Evolutionary conservation across 2,797 vertebrate genomes (phyloP), one percentile per base, ranked within the genome.

Genomic region (Diceros bicornis): DNA sequence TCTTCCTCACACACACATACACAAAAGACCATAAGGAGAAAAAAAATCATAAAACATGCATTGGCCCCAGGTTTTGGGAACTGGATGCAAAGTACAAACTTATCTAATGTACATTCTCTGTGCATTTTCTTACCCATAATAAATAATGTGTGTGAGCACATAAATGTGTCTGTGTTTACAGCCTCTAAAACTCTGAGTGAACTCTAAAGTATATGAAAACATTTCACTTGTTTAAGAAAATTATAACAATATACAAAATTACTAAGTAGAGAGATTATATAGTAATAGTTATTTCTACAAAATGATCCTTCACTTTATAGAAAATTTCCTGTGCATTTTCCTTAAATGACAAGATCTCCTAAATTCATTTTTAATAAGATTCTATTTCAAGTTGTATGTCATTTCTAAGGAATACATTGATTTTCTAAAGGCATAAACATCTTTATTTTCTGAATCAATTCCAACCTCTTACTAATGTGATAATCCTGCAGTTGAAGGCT

Each of bases 281-380:
- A 85, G 84, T 21, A 37, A 84, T 21, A 37, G 25, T 68, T 89
- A 71, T 52, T 89, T 83, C 83, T 91, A 68, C 7, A 62, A 92
- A 96, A 50, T n/a, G 21, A 66, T 71, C 16, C 52, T 81, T 79
- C 10, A 50, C 4, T 87, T 96, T 86, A 81, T 4, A 74, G 69
- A 92, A 91, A 59, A 47, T 77, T 71, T 37, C 41, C 34, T 44
- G 2, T 18, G 8, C 11, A 23, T 72, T 96, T 89, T 89, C 79
- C 86, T 89, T 93, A 95, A 90, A 92, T 88, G 12, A 69, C 16
- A 41, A 84, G 9, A 18, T 92, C 29, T 92, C 29, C 41, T 90
- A 78, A 83, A 59, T 81, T 94, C 14, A 52, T 91, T 90, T 82
- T 66, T 77, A 95, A 32, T 93, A 89, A 64, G 12, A 62, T 74